Percentiles rank a stretch among this genome's conserved stretches.
Evolutionary conservation across 2,888 invertebrate species (phyloP).

Genomic region (Phoenoteleia sp.): DNA sequence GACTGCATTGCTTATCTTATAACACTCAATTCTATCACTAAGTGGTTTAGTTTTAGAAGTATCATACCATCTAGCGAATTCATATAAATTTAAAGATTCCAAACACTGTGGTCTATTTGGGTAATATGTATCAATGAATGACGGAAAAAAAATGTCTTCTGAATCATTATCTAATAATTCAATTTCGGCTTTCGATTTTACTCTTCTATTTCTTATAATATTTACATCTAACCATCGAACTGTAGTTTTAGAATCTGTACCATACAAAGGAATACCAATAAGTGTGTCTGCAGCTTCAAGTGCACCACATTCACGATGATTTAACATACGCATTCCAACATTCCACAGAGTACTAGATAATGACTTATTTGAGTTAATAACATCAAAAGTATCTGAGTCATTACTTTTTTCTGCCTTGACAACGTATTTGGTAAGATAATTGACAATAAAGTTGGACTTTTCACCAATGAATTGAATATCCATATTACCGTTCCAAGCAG

Average conservation of each 20-base stretch:
- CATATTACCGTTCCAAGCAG: slow-evolving; percentile 78
- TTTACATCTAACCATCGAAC: slow-evolving; percentile 54
- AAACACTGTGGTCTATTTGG: slow-evolving; percentile 74
- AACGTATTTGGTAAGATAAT: slow-evolving; percentile 77
- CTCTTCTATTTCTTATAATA: slow-evolving; percentile 27
- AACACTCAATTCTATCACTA: background rate
- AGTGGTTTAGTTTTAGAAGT: slow-evolving; percentile 33
- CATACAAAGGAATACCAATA: slow-evolving; percentile 75
- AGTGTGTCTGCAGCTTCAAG: slow-evolving; percentile 68
- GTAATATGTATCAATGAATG: slow-evolving; percentile 58
- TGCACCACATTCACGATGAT: slow-evolving; percentile 73
- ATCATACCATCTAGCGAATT: slow-evolving; percentile 67
- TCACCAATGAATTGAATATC: slow-evolving; percentile 78
- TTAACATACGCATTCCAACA: slow-evolving; percentile 75
- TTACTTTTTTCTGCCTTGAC: slow-evolving; percentile 78
- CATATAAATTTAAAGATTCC: slow-evolving; percentile 59
- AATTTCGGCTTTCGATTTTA: slow-evolving; percentile 35
- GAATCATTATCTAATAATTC: slow-evolving; percentile 64
- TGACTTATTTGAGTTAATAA: slow-evolving; percentile 77
- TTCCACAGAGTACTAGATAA: slow-evolving; percentile 76
- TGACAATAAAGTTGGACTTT: slow-evolving; percentile 76
- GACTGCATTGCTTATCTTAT: background rate
- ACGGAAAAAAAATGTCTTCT: slow-evolving; percentile 76
- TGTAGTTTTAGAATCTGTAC: slow-evolving; percentile 79
- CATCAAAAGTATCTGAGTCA: slow-evolving; percentile 72